Evolutionary conservation across 1,140 invertebrate genomes (phyloP).

Genomic region (Babylonia areolata): DNA sequence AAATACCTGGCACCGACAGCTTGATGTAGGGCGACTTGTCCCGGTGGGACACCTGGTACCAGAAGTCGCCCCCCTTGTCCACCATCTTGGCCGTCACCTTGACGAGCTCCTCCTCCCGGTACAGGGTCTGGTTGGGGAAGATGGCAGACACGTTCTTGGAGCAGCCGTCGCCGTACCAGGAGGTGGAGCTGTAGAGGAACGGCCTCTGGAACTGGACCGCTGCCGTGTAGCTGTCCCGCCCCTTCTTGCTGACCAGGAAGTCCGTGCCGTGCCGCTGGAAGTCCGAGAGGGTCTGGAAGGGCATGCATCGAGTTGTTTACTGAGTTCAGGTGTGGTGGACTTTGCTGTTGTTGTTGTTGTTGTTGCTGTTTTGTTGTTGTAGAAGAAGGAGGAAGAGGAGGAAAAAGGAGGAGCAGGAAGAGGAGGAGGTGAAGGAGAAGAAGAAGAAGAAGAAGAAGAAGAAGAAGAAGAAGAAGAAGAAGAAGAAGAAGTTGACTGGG

Average conservation of each 20-base stretch:
- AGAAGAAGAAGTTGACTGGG: too few relatives aligned
- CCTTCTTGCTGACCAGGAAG: conserved; percentile 29
- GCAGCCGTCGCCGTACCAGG: conserved; percentile 60
- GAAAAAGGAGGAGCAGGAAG: too few relatives aligned
- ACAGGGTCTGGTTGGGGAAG: conserved; percentile 61
- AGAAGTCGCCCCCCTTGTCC: conserved; percentile 39
- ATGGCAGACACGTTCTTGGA: conserved; percentile 63
- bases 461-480: too few relatives aligned
- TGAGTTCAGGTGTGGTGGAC: too few relatives aligned
- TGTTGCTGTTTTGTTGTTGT: too few relatives aligned
- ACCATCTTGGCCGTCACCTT: conserved; percentile 49
- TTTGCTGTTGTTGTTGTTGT: too few relatives aligned
- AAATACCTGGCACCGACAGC: conserved; percentile 47
- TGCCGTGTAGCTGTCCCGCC: conserved; percentile 39
- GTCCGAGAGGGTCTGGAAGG: too few relatives aligned
- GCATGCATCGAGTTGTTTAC: too few relatives aligned
- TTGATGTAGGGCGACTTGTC: conserved; percentile 49
- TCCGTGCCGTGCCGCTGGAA: conserved; percentile 44
- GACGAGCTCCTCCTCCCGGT: conserved; percentile 38
- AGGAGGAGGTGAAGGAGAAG: too few relatives aligned
- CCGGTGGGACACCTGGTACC: conserved; percentile 52
- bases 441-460: too few relatives aligned
- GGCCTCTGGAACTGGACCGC: conserved; percentile 66
- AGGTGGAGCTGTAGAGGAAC: conserved; percentile 67
- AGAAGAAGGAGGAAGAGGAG: too few relatives aligned